Base-by-base conservation (phyloP, 2,113 vertebrate species). In the Platycercus adscitus region DNA sequence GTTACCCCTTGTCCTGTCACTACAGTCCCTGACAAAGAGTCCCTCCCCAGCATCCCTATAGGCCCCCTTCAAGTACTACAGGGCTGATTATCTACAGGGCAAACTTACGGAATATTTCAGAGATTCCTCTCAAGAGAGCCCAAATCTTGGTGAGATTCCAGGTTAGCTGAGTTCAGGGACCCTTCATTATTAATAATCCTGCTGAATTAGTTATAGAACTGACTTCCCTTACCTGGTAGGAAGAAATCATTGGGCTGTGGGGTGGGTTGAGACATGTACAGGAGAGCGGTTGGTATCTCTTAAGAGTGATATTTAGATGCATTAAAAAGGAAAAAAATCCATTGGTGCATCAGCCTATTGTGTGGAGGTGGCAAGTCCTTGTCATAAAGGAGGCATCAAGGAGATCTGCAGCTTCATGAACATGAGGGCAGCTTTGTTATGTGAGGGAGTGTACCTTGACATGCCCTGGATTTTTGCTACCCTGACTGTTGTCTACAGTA, bases 91-190 rank as follows among this genome's bases (percentile, higher is more conserved):
- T 28, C 17, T 61, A 19, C 23, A 47, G 4, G 35, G 23, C 2
- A 86, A 52, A 61, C 1, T 13, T 28, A 18, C 0, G 8, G 21
- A 83, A 44, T 47, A 43, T 7, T 61, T 73, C 20, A 58, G 28
- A 13, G 2, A 1, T 46, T 89, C 13, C 13, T 71, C 58, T 2
- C 3, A 1, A 4, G n/a, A 60, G 50, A 72, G 2, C 1, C 8
- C 6, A 73, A 43, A 61, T 33, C 4, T 29, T 64, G 5, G 2
- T 56, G 33, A 56, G 26, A 21, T 77, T 83, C 11, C 16, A 47
- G 2, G 4, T 16, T 65, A 19, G 2, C 10, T 88, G n/a, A 49
- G 7, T 23, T 20, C 21, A 75, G 5, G 8, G 11, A 37, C 4
- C 1, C 4, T 63, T 82, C 11, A 2, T 28, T 56, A 26, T 43